Evolutionary conservation across 2,888 invertebrate species (phyloP), one percentile per base, ranked within the genome.

Genomic region (Eucriotettix oculatus): DNA sequence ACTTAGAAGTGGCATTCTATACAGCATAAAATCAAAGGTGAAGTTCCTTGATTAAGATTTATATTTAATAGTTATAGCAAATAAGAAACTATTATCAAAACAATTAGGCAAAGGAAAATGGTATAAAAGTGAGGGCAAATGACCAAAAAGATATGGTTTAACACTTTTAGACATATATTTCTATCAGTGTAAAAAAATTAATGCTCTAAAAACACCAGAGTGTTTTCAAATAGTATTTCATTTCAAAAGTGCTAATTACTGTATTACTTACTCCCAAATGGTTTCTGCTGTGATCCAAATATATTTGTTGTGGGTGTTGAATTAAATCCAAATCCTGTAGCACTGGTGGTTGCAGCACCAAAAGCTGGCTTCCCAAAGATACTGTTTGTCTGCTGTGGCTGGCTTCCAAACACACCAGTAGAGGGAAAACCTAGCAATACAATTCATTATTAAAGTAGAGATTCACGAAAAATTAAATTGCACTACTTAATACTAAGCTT

Each of bases 291-390:
- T 42, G 68, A 64, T 11, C 74, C 75, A 65, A 77, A 77, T 16
- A 74, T 67, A 66, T 71, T 71, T 10, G 68, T 65, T 7, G 72
- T 69, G 9, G 69, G 66, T 12, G 68, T 65, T 1, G 69, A 64
- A 56, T 73, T 73, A 66, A 75, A 74, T 1, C 78, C 77, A 68
- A 79, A 79, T 9, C 74, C 74, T 5, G 66, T 64, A 16, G 72
- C 63, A 54, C 73, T 71, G 10, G 79, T 72, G 7, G 81, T 72
- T 56, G 73, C 72, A 29, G 75, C 69, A 54, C 84, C 84, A 69
- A 85, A 85, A 57, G 79, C 75, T 58, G 79, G 79, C 74, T 85
- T 84, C 0, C 84, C 85, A 73, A 90, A 85, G 48, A 87, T 76
- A 56, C 79, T 76, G 1, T 79, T 76, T 0, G 80, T 77, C 41